Base-by-base conservation (phyloP, 1,140 invertebrate genomes). In the Microplitis demolitor region DNA sequence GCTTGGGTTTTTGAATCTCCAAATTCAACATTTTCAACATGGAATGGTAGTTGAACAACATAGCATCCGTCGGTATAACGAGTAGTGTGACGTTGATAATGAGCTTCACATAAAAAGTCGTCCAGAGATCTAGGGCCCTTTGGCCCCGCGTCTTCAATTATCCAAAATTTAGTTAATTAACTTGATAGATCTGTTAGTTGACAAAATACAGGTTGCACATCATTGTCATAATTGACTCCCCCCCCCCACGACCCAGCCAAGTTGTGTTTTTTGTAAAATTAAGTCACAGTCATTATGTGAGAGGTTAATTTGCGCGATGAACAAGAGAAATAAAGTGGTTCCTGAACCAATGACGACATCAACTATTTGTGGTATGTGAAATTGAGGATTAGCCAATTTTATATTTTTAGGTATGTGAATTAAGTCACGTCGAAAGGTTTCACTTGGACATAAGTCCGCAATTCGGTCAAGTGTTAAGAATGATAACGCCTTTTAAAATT, bases 381-480 rank as follows among this genome's bases (percentile, higher is more conserved):
- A 76, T 14, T 71, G 51, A 35, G 72, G 72, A 34, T 74, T 71
- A 34, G 72, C 75, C 14, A 74, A 50, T 67, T 53, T 60, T 62
- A 77, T 16, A 64, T 77, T 74, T n/a, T 51, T 16, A 5, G 76
- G 76, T 16, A 77, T 71, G 1, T 67, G 50, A 4, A 76, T 53
- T 4, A 34, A 14, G 51, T 76, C 71, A 24, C 74, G 66, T 34
- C 53, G 71, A 35, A 76, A 71, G 2, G 50, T 53, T 66, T 74
- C 70, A 54, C 62, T 60, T 9, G 71, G 76, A 6, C 56, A 37
- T n/a, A 60, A 54, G 39, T 70, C 54, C 2, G 73, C 39, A 54
- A 76, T 76, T 72, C 63, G 67, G 31, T 53, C 35, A 69, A 76
- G 37, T 6, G 62, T 50, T 8, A 76, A 39, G 35, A 73, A 76